A percentile compares a stretch with the other conserved stretches of the same genome.
Evolutionary conservation across 1,140 invertebrate species (phyloP).

Genomic region (Temnothorax nylanderi): DNA sequence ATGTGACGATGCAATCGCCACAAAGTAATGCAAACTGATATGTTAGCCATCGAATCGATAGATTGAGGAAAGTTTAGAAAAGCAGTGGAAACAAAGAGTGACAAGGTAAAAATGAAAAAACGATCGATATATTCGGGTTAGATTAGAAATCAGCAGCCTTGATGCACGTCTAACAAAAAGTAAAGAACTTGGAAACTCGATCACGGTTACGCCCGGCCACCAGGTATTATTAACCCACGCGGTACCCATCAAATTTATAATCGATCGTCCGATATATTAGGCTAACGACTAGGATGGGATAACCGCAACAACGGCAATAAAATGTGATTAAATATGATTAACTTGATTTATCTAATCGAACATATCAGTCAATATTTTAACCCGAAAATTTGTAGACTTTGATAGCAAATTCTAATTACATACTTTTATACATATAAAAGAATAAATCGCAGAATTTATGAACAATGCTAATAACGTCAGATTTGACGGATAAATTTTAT

Average conservation of each 20-base stretch:
- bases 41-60: neutral
- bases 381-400: neutral
- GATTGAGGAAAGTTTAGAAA: neutral
- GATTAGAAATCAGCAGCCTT: slow-evolving; percentile 57
- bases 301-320: neutral
- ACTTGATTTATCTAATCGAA: neutral
- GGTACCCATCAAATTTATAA: slow-evolving; percentile 44
- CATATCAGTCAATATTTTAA: neutral
- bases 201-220: slow-evolving; percentile 26
- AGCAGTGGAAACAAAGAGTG: neutral
- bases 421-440: neutral
- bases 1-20: too few species aligned
- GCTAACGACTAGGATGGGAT: neutral
- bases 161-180: slow-evolving; percentile 22
- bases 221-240: slow-evolving; percentile 32
- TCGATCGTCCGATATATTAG: slow-evolving; percentile 40
- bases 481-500: neutral
- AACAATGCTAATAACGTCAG: neutral
- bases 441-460: neutral
- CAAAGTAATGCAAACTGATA: neutral
- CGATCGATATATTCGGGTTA: slow-evolving; percentile 41
- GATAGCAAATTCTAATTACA: neutral
- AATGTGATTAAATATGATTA: slow-evolving; percentile 14
- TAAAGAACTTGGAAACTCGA: slow-evolving; percentile 43
- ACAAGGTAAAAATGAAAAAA: slow-evolving; percentile 26